Percentiles rank a stretch among this genome's conserved stretches.
Conservation (phyloP, 2,113 vertebrate species). For the Saccopteryx leptura region DNA sequence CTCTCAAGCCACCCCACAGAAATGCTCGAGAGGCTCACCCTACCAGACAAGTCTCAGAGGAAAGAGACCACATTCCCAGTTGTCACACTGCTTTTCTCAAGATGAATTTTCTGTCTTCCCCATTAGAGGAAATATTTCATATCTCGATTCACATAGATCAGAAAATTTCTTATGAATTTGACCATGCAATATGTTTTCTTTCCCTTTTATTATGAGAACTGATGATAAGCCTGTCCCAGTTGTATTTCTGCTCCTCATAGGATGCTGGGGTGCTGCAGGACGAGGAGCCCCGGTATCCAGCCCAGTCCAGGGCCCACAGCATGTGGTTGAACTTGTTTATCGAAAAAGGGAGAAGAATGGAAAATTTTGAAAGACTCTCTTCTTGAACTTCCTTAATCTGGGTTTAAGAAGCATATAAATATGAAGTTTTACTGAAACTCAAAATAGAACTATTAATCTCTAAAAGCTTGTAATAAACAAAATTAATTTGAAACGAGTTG, state of each 20-base stretch:
- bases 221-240: background rate
- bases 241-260: conserved; percentile 60
- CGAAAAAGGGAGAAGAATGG: conserved; percentile 70
- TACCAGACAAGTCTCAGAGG: background rate
- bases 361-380: conserved; percentile 68
- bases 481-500: conserved; percentile 79
- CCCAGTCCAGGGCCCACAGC: too few species aligned
- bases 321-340: conserved; percentile 55
- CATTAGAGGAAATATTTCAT: background rate
- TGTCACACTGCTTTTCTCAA: background rate
- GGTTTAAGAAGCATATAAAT: conserved; percentile 81
- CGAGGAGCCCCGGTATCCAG: background rate
- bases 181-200: background rate
- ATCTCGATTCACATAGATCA: background rate
- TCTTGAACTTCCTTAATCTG: conserved; percentile 80
- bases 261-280: conserved; percentile 63
- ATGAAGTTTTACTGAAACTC: conserved; percentile 75
- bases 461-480: conserved; percentile 78
- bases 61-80: background rate
- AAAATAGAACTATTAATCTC: conserved; percentile 72
- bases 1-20: background rate
- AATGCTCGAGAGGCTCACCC: background rate
- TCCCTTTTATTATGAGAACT: background rate
- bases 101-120: background rate
- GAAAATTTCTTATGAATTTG: background rate